Conservation (phyloP, 2,888 invertebrate genomes). For the Acheta domesticus region DNA sequence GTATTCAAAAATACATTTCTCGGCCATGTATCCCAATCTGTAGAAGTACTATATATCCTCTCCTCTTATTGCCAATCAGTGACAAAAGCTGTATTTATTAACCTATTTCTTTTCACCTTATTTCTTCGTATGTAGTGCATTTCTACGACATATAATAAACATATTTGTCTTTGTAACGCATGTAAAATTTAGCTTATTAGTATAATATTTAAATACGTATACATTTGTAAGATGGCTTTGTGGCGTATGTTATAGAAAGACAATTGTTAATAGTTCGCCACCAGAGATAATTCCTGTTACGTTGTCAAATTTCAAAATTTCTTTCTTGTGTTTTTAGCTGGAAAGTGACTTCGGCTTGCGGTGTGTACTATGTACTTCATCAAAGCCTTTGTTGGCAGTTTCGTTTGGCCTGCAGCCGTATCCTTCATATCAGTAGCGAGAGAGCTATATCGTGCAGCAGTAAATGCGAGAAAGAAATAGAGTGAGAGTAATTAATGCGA, state of each 20-base stretch:
- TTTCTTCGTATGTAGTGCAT: background rate
- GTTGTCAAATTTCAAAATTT: background rate
- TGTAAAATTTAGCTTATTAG: constrained; percentile 7
- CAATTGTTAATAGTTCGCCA: background rate
- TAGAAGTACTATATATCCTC: background rate
- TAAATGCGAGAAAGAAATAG: too few species aligned
- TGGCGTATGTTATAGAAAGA: background rate
- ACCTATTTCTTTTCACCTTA: background rate
- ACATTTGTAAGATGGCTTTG: constrained; percentile 18
- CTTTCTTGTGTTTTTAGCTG: background rate
- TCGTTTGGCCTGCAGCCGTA: background rate
- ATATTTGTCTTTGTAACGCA: constrained; percentile 1
- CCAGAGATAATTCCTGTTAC: background rate
- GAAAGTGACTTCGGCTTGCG: too few species aligned
- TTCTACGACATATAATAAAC: background rate
- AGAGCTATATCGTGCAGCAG: background rate
- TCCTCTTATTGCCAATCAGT: background rate
- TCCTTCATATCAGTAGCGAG: constrained; percentile 1
- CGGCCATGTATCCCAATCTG: background rate
- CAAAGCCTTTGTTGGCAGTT: too few species aligned
- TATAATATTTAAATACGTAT: constrained; percentile 1
- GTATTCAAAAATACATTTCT: constrained; percentile 3
- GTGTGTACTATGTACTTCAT: too few species aligned
- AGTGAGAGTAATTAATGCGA: too few species aligned
- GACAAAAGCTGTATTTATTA: background rate